These are phyloP conservation scores for Tinamus guttatus DNA, from an alignment of 2,113 vertebrate species.

Conservation along the genomic window DNA sequence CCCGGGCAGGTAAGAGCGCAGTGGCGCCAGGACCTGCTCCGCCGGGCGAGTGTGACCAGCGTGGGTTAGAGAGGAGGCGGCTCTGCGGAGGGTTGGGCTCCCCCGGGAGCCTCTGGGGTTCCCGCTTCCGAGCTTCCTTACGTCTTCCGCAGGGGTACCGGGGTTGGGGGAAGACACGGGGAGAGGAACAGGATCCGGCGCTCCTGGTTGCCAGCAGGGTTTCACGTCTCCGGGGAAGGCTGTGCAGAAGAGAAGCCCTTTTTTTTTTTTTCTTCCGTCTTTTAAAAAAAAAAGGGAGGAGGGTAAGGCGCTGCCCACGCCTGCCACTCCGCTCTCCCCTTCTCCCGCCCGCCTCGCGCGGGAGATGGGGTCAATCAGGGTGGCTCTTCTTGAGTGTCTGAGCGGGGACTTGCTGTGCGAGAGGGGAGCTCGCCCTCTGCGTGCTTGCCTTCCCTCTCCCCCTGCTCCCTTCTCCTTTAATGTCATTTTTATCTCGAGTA, in stretches of 20 bases:
- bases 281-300: no score
- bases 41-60: neutral
- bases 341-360: no score
- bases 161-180: no score
- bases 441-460: neutral
- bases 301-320: no score
- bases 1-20: constrained; percentile 80
- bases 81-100: neutral
- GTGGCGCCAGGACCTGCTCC: neutral
- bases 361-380: neutral
- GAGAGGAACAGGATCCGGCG: neutral
- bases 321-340: no score
- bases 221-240: neutral
- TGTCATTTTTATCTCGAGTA: neutral
- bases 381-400: fast-evolving
- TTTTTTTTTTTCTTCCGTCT: no score
- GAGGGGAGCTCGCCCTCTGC: neutral
- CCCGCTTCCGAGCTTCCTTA: neutral
- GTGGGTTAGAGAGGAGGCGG: neutral
- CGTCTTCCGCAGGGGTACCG: neutral
- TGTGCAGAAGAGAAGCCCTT: neutral
- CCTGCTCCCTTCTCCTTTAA: neutral
- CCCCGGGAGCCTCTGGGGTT: neutral
- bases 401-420: neutral
- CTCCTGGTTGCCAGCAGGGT: neutral